Evolutionary conservation across 2,888 invertebrate species (phyloP), one percentile per base, ranked within the genome.

Genomic region (Lysandra bellargus): DNA sequence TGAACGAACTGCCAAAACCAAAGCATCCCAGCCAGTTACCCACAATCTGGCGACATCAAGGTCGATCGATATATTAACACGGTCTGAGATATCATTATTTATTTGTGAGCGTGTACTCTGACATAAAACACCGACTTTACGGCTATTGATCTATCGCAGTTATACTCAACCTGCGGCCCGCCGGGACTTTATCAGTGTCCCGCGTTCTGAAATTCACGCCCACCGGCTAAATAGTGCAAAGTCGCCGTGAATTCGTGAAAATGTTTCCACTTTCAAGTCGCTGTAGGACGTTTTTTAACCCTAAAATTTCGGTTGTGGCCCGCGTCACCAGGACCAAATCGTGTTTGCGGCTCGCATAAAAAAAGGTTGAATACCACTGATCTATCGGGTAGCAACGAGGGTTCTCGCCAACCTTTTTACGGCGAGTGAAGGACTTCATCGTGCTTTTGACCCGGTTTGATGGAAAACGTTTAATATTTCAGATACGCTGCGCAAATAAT

Each of bases 51-150:
- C 9, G 7, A 12, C 33, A 69, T 69, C 14, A 49, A 75, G 30
- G 30, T 44, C 49, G 76, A 57, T 76, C 53, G 49, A 76, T 76
- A 76, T 53, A 33, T 76, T 76, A 76, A 76, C 76, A 76, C 76
- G 76, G 23, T 76, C 76, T 33, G 53, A 76, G 76, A 76, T 57
- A 76, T 57, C 76, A 53, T 76, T 33, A 53, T 57, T 76, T 76
- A 76, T 76, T 76, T 76, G 76, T 57, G 9, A 57, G 30, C 76
- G 76, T 57, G 57, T 53, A 33, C 76, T 76, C 14, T 17, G 14
- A 76, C 53, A 76, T 76, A 30, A 76, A 75, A 53, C 33, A 33
- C 30, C 75, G 53, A 75, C 44, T 30, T 75, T 30, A 53, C 49
- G 49, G 49, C 75, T 75, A 75, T 75, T 75, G 53, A 75, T 49